A percentile compares a stretch with the other conserved stretches of the same genome.
Conservation (phyloP, 2,888 invertebrate species). For the Dysmachus trigonus region DNA sequence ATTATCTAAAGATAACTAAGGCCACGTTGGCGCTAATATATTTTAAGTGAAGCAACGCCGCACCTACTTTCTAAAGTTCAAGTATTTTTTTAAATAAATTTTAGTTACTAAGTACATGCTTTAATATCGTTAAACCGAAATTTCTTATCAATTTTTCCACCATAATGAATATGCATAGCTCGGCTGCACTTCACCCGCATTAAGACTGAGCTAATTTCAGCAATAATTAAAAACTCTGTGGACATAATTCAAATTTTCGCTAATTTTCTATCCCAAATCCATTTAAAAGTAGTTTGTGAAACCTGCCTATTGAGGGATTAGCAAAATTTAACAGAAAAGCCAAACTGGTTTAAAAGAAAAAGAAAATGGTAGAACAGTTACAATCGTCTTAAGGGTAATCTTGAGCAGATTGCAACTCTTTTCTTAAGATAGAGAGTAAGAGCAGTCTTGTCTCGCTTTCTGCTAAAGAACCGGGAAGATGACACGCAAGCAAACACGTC, state of each 20-base stretch:
- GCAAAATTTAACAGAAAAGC: background rate
- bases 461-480: background rate
- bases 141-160: background rate
- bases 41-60: background rate
- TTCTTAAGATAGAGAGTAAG: background rate
- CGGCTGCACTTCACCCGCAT: background rate
- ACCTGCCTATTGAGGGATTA: background rate
- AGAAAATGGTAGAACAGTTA: background rate
- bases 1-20: background rate
- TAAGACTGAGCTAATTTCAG: background rate
- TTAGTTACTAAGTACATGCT: background rate
- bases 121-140: background rate
- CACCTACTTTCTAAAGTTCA: background rate
- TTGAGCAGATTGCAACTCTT: background rate
- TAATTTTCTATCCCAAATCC: background rate
- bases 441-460: background rate
- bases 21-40: background rate
- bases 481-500: slow-evolving; percentile 41
- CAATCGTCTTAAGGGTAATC: background rate
- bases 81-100: background rate
- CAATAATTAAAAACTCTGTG: background rate
- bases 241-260: background rate
- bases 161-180: background rate
- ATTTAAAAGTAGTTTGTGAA: background rate
- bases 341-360: background rate